Conservation (phyloP, 2,888 invertebrate genomes). For the Thecocarcelia acutangulata region DNA sequence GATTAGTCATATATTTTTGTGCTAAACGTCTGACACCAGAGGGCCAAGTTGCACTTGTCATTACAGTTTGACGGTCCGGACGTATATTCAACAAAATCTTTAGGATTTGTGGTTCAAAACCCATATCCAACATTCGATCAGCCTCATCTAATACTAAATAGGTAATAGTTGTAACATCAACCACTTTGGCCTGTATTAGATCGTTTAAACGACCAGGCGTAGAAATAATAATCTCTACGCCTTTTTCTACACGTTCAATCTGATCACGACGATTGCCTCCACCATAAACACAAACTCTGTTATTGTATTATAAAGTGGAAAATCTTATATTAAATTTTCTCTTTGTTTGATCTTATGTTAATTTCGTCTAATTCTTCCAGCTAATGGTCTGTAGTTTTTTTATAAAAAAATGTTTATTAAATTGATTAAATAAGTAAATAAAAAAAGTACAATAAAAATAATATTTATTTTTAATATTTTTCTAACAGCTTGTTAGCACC, state of each 20-base stretch:
- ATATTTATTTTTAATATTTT: no score
- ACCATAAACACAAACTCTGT: slow-evolving; percentile 92
- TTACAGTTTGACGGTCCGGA: slow-evolving; percentile 95
- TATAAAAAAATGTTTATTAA: no score
- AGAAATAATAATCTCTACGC: slow-evolving; percentile 97
- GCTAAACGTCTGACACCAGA: slow-evolving; percentile 92
- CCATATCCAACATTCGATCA: slow-evolving; percentile 93
- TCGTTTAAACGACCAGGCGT: slow-evolving; percentile 97
- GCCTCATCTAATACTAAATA: slow-evolving; percentile 96
- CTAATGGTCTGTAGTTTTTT: no score
- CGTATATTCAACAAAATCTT: slow-evolving; percentile 90
- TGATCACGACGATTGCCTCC: slow-evolving; percentile 92
- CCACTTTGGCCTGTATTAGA: slow-evolving; percentile 87
- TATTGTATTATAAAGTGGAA: not conserved
- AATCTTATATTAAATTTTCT: no score
- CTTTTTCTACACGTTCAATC: slow-evolving; percentile 87
- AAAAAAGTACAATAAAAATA: no score
- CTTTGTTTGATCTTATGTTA: no score
- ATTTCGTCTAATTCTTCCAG: no score
- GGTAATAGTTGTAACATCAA: slow-evolving; percentile 90
- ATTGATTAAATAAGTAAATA: no score
- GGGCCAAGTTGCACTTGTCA: slow-evolving; percentile 99
- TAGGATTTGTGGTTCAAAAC: slow-evolving; percentile 93
- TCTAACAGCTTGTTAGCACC: no score
- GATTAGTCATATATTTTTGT: slow-evolving; percentile 92